Conservation (phyloP, 2,888 invertebrate genomes). For the Scaptodrosophila latifasciaeformis region DNA sequence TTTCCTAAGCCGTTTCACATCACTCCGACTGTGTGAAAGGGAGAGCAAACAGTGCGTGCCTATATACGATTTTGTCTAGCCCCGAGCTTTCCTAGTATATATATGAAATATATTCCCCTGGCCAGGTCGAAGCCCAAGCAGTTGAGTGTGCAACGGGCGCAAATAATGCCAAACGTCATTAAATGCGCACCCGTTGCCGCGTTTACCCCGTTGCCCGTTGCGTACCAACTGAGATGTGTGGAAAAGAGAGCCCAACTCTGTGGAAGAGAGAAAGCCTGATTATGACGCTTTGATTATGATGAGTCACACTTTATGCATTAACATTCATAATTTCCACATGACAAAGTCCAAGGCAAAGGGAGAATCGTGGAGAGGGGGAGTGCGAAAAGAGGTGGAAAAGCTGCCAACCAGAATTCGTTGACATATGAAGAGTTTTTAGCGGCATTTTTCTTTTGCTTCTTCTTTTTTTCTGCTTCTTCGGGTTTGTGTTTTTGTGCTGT, state of each 20-base stretch:
- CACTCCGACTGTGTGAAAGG: not conserved
- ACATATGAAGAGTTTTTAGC: conserved; percentile 43
- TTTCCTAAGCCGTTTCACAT: conserved; percentile 33
- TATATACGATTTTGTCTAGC: conserved; percentile 4
- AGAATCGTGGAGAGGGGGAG: not conserved
- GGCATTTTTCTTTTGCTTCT: not conserved
- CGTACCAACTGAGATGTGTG: conserved; percentile 7
- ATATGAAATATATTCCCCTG: too few relatives aligned
- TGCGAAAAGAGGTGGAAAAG: conserved; percentile 2
- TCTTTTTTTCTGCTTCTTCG: conserved; percentile 2
- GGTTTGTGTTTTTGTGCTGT: too few relatives aligned
- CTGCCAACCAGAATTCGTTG: conserved; percentile 25
- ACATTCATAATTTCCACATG: conserved; percentile 65
- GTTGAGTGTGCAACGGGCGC: conserved; percentile 51
- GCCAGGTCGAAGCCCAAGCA: too few relatives aligned
- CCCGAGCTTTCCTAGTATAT: conserved; percentile 1
- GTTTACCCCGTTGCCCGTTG: conserved; percentile 15
- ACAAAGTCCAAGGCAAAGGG: conserved; percentile 26
- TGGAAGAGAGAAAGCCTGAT: too few relatives aligned
- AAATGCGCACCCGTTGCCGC: conserved; percentile 51
- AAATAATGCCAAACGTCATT: conserved; percentile 61
- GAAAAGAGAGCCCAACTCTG: too few relatives aligned
- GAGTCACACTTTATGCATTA: conserved; percentile 66
- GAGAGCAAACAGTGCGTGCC: conserved; percentile 1
- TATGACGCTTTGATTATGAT: conserved; percentile 51